phyloP scores from a whole-genome alignment of 2,113 vertebrate species.

The Etheostoma spectabile region DNA sequence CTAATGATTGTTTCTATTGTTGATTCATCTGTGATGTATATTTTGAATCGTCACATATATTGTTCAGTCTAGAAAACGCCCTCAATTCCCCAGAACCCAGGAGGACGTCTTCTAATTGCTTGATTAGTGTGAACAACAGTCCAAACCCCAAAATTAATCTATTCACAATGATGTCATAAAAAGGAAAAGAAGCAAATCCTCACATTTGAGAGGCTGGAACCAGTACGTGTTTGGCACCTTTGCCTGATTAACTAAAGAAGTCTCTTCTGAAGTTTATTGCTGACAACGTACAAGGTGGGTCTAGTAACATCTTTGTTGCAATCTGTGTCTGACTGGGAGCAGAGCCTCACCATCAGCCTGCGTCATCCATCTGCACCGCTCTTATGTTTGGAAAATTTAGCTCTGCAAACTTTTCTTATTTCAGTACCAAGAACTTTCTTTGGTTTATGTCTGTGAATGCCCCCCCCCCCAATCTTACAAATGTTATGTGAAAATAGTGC shows the following conservation, averaged over 20 bases:
- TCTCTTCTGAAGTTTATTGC: neutral
- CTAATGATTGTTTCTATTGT: slow-evolving; percentile 8
- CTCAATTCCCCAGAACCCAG: neutral
- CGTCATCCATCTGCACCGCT: neutral
- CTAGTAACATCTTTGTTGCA: neutral
- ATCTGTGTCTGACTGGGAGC: neutral
- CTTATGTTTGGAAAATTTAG: neutral
- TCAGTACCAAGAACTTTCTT: neutral
- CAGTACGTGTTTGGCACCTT: neutral
- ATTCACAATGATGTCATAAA: neutral
- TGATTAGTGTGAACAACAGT: neutral
- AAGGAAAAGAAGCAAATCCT: neutral
- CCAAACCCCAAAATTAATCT: neutral
- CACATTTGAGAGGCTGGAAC: neutral
- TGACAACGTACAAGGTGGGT: neutral
- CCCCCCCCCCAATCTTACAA: neutral
- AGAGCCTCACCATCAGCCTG: neutral
- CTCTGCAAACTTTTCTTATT: neutral
- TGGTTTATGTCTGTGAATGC: neutral
- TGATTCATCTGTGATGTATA: slow-evolving; percentile 7
- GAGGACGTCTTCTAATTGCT: neutral
- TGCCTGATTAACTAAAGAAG: neutral
- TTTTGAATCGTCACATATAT: slow-evolving; percentile 1
- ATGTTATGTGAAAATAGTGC: neutral
- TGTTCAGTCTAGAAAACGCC: neutral